Evolutionary conservation across 2,888 invertebrate genomes (phyloP).

Genomic region (Prosapia bicincta): DNA sequence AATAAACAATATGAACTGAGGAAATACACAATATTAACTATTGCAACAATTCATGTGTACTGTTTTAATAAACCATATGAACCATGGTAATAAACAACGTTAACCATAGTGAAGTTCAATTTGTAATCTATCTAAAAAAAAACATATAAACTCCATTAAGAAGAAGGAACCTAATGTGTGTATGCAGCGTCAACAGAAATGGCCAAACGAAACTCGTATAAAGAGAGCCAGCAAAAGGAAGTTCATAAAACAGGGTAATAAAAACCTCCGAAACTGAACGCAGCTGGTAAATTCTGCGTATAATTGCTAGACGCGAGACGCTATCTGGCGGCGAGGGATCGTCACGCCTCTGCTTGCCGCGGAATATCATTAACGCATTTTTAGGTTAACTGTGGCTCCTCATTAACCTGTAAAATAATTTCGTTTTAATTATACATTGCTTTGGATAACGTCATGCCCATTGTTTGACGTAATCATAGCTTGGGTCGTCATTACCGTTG

Average conservation of each 20-base stretch:
- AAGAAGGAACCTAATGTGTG: no score
- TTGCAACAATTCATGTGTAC: no score
- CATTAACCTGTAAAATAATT: neutral
- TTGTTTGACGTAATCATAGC: no score
- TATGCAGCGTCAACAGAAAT: neutral
- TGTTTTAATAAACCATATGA: no score
- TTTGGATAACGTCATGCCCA: neutral
- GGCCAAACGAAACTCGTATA: neutral
- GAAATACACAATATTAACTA: no score
- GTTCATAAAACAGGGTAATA: neutral
- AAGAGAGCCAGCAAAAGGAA: neutral
- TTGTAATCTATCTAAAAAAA: no score
- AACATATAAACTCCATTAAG: no score
- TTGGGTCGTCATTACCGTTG: no score
- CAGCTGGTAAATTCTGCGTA: neutral
- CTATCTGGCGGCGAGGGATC: neutral
- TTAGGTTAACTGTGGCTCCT: neutral
- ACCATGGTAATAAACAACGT: no score
- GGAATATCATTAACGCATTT: neutral
- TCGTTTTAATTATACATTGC: neutral
- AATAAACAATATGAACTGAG: no score
- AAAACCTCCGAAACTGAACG: neutral
- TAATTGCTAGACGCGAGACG: neutral
- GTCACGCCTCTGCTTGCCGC: neutral
- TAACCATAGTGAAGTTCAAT: no score